Evolutionary conservation across 2,888 invertebrate species (phyloP).

Genomic region (Ophraella communa): DNA sequence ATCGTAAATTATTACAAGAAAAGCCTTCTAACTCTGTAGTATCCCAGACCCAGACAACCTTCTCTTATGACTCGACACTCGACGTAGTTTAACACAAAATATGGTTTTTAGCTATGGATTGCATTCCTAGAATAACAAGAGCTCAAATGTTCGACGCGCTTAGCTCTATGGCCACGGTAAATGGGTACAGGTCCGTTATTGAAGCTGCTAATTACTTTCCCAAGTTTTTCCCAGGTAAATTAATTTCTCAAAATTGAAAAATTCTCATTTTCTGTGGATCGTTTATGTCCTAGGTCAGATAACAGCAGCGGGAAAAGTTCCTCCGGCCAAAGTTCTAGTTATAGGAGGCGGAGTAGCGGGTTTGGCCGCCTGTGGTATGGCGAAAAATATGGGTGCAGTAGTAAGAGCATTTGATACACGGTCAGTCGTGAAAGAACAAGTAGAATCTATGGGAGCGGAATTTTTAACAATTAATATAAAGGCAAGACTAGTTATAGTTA

Average conservation of each 20-base stretch:
- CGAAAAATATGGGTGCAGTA: conserved; percentile 87
- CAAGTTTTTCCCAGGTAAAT: conserved; percentile 81
- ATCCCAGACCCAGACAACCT: too few species aligned
- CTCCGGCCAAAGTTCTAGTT: conserved; percentile 86
- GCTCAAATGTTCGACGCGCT: conserved; percentile 91
- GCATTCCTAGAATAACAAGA: conserved; percentile 84
- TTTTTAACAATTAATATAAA: conserved; percentile 80
- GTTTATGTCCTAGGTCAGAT: conserved; percentile 75
- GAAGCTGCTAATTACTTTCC: conserved; percentile 90
- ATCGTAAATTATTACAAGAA: too few species aligned
- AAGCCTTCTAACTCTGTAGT: too few species aligned
- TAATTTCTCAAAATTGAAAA: not conserved
- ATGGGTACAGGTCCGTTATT: conserved; percentile 88
- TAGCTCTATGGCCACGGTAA: conserved; percentile 90
- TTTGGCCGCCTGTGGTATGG: conserved; percentile 83
- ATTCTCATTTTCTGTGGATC: not conserved
- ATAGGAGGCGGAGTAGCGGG: conserved; percentile 92
- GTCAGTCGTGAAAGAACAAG: conserved; percentile 81
- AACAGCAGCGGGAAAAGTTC: conserved; percentile 88
- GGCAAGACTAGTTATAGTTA: too few species aligned
- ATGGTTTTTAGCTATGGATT: conserved; percentile 77
- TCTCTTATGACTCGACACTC: too few species aligned
- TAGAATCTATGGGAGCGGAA: conserved; percentile 87
- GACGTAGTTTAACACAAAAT: too few species aligned
- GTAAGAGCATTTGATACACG: conserved; percentile 88